phyloP scores from a whole-genome alignment of 2,113 vertebrate species.

The Corynorhinus townsendii region DNA sequence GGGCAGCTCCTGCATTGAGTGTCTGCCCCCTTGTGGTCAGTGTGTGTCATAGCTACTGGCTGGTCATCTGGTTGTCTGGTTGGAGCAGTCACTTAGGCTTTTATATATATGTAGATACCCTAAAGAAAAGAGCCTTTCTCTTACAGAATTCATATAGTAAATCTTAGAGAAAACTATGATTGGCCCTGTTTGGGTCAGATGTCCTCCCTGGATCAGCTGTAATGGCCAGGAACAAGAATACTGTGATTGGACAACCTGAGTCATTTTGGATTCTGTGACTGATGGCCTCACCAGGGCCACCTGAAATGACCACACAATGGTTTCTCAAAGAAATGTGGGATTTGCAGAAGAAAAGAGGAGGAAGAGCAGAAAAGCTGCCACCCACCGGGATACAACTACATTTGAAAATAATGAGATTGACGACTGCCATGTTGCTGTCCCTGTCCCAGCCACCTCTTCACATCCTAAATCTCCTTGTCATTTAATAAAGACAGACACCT shows the following conservation, averaged over 20 bases:
- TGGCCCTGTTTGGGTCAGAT: background rate
- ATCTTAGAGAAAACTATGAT: background rate
- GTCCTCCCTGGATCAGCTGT: background rate
- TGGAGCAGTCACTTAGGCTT: too few species aligned
- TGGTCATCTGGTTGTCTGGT: too few species aligned
- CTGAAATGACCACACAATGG: background rate
- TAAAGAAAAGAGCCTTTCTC: background rate
- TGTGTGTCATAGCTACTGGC: too few species aligned
- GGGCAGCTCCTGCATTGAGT: too few species aligned
- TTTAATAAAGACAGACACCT: conserved; percentile 48
- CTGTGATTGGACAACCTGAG: background rate
- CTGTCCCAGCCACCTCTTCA: background rate
- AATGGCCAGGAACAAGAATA: background rate
- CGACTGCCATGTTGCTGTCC: background rate
- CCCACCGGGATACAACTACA: background rate
- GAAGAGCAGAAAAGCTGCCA: background rate
- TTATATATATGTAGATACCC: too few species aligned
- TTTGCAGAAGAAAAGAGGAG: background rate
- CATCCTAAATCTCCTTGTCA: background rate
- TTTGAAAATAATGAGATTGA: conserved; percentile 46
- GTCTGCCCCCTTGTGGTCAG: too few species aligned
- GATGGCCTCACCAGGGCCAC: background rate
- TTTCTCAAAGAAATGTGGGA: background rate
- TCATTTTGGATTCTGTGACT: background rate
- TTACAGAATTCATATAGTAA: background rate